A percentile compares a stretch with the other conserved stretches of the same genome.
phyloP scores from a whole-genome alignment of 2,113 vertebrate species.

The Suricata suricatta region DNA sequence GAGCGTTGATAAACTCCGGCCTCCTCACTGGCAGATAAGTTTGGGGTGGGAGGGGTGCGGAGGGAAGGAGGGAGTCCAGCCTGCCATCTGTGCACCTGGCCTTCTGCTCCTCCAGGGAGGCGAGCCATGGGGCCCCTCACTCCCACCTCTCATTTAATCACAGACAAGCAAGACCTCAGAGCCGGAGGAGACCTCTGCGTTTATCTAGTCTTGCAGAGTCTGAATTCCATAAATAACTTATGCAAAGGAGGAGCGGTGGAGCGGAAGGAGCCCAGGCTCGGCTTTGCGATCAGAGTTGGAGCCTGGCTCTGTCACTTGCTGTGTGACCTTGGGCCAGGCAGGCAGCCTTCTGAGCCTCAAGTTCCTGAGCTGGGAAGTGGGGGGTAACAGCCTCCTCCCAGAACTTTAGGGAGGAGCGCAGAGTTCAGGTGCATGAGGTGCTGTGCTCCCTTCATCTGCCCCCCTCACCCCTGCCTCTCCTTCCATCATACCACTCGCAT shows the following conservation, averaged over 20 bases:
- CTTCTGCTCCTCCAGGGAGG: not conserved
- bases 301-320: not conserved
- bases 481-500: not conserved
- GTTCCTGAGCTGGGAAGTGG: not conserved
- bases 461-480: not conserved
- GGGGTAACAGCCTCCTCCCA: not conserved
- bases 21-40: slow-evolving; percentile 58
- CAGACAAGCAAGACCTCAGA: slow-evolving; percentile 26
- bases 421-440: fast-evolving
- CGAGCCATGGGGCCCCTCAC: not conserved
- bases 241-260: not conserved
- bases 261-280: not conserved
- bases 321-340: not conserved
- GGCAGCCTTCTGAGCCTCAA: not conserved
- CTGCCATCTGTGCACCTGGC: not conserved
- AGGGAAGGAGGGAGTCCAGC: not conserved
- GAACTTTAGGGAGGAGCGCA: fast-evolving
- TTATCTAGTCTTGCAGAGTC: slow-evolving; percentile 41
- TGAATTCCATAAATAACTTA: slow-evolving; percentile 40
- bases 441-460: fast-evolving
- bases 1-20: slow-evolving; percentile 75
- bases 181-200: not conserved
- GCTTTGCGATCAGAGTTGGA: not conserved
- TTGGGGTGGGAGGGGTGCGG: not conserved
- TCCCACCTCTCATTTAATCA: slow-evolving; percentile 6